Evolutionary conservation across 2,888 invertebrate species (phyloP).

Genomic region (Drosophila paracracens): DNA sequence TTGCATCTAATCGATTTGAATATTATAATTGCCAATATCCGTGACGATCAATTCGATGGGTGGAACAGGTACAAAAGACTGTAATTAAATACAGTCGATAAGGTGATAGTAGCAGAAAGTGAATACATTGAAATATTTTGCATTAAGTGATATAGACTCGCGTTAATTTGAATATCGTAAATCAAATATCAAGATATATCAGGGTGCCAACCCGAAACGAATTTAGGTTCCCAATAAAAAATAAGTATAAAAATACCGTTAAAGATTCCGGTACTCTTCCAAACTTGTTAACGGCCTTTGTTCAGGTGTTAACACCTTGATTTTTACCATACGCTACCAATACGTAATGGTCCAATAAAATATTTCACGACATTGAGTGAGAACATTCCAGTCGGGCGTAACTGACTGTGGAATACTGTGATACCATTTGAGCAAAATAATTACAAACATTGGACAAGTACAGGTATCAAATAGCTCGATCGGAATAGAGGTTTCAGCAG

Average conservation of each 20-base stretch:
- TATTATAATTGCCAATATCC: slow-evolving; percentile 45
- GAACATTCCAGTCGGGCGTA: not conserved
- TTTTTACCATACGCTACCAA: not conserved
- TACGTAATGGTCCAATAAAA: not conserved
- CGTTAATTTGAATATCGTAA: slow-evolving; percentile 16
- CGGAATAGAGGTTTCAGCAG: not conserved
- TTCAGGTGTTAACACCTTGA: not conserved
- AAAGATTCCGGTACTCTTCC: not conserved
- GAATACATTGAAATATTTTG: not conserved
- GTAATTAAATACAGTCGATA: not conserved
- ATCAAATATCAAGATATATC: not conserved
- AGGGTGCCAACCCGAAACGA: not conserved
- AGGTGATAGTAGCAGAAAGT: not conserved
- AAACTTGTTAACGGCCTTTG: not conserved
- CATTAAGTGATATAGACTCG: not conserved
- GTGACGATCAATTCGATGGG: slow-evolving; percentile 49
- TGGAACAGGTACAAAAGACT: not conserved
- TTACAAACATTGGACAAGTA: not conserved
- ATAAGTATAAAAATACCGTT: not conserved
- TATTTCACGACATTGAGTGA: not conserved
- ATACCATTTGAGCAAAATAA: not conserved
- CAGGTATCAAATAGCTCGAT: not conserved
- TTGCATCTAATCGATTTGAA: slow-evolving; percentile 45
- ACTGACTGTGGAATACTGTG: not conserved
- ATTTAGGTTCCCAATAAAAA: not conserved